Evolutionary conservation across 1,140 invertebrate genomes (phyloP), one percentile per base, ranked within the genome.

Genomic region (Rhopalosiphum maidis): DNA sequence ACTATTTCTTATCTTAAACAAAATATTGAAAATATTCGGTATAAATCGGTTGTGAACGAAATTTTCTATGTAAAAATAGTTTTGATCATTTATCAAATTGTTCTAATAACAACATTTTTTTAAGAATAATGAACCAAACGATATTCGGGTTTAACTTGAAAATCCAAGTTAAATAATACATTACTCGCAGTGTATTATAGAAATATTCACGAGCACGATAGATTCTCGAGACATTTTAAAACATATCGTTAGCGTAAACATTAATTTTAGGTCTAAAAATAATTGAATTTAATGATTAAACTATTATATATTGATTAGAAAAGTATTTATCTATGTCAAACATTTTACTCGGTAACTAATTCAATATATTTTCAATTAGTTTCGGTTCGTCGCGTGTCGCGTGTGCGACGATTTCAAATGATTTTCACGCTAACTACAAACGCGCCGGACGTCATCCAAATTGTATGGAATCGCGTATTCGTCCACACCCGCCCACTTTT

Each of bases 291-390:
- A 77, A 77, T 18, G 30, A 77, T 77, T n/a, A n/a, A 77, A 77
- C 15, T 6, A n/a, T n/a, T n/a, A n/a, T 77, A 15, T n/a, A 77
- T 77, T 15, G 15, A n/a, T 35, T 77, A n/a, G 18, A 3, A 35
- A n/a, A 77, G 60, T n/a, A 77, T 21, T 77, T 77, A 77, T n/a
- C 60, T 77, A 77, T 77, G 60, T 77, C 60, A 77, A 77, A 77
- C 30, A n/a, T 77, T 77, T 77, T 77, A 77, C 60, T 77, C 2
- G 60, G n/a, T 77, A 77, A 77, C 60, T 77, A n/a, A n/a, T 77
- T 77, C 60, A 77, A 77, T 77, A 77, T 15, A 6, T 77, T 18
- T 77, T 77, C 60, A n/a, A 77, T 77, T 77, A n/a, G 60, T 77
- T 77, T 77, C 60, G 60, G 60, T 77, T n/a, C n/a, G n/a, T 77